Evolutionary conservation across 2,888 invertebrate species (phyloP).

Genomic region (Thera britannica): DNA sequence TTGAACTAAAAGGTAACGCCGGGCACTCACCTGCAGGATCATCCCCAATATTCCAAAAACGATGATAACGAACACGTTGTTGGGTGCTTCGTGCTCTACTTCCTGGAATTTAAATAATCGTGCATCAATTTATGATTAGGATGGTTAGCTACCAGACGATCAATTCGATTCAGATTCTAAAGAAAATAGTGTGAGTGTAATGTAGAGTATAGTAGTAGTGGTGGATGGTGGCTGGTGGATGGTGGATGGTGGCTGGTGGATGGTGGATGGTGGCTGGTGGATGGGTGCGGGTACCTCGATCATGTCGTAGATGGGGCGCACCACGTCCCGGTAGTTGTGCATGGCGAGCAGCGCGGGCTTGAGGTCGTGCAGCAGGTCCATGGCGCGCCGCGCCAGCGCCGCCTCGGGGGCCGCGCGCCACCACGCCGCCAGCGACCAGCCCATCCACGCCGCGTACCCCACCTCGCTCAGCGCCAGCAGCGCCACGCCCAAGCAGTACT

Average conservation of each 20-base stretch:
- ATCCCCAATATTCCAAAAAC: slow-evolving; percentile 67
- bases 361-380: slow-evolving; percentile 77
- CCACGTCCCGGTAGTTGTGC: slow-evolving; percentile 72
- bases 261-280: background rate
- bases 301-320: slow-evolving; percentile 73
- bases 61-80: slow-evolving; percentile 73
- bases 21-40: slow-evolving; percentile 62
- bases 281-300: slow-evolving; percentile 61
- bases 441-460: slow-evolving; percentile 80
- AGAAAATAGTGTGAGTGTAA: too few species aligned
- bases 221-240: too few species aligned
- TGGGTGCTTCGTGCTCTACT: slow-evolving; percentile 78
- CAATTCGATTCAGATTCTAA: too few species aligned
- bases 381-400: slow-evolving; percentile 73
- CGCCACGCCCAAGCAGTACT: slow-evolving; percentile 72
- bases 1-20: too few species aligned
- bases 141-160: too few species aligned
- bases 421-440: slow-evolving; percentile 73
- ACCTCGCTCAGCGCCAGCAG: slow-evolving; percentile 72
- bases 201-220: too few species aligned
- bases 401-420: slow-evolving; percentile 76
- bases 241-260: too few species aligned
- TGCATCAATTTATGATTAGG: background rate
- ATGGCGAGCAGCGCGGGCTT: slow-evolving; percentile 78
- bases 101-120: slow-evolving; percentile 58